These are phyloP conservation scores for Drosophila melanica DNA, from an alignment of 1,140 invertebrate genomes.

Conservation along the genomic window DNA sequence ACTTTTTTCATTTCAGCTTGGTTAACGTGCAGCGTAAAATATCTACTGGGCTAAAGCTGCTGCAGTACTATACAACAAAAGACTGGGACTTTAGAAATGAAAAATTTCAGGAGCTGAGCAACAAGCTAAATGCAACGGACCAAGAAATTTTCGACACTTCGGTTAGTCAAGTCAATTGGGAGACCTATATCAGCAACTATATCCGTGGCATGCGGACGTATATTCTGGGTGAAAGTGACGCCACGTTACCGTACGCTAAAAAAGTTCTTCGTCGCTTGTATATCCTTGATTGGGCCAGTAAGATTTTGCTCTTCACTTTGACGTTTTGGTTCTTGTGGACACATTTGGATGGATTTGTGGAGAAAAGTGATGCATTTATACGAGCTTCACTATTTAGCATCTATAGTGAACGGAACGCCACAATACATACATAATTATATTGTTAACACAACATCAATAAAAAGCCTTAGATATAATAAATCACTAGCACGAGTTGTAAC, in stretches of 20 bases:
- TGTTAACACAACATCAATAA: conserved; percentile 25
- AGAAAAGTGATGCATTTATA: conserved; percentile 68
- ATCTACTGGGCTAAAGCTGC: conserved; percentile 86
- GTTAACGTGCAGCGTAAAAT: conserved; percentile 88
- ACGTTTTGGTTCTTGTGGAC: conserved; percentile 84
- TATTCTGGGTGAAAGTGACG: conserved; percentile 90
- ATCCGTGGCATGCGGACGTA: conserved; percentile 90
- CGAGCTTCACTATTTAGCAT: conserved; percentile 59
- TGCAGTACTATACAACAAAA: conserved; percentile 94
- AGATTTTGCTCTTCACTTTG: conserved; percentile 77
- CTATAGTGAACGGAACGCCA: conserved; percentile 63
- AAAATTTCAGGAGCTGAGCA: conserved; percentile 87
- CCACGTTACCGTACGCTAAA: conserved; percentile 89
- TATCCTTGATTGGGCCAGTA: conserved; percentile 85
- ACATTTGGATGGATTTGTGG: conserved; percentile 72
- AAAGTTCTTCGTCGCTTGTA: conserved; percentile 86
- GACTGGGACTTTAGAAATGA: conserved; percentile 93
- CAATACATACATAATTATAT: conserved; percentile 50
- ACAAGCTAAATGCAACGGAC: conserved; percentile 86
- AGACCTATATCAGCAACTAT: conserved; percentile 88
- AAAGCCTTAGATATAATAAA: conserved; percentile 13
- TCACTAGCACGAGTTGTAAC: background rate
- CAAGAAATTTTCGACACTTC: conserved; percentile 87
- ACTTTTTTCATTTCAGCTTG: conserved; percentile 84
- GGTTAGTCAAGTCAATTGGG: conserved; percentile 87